Evolutionary conservation across 30 jellyfish, hydroid and myxozoan genomes (phyloP), one percentile per base, ranked within the genome.

Genomic region (Sanderia malayensis): DNA sequence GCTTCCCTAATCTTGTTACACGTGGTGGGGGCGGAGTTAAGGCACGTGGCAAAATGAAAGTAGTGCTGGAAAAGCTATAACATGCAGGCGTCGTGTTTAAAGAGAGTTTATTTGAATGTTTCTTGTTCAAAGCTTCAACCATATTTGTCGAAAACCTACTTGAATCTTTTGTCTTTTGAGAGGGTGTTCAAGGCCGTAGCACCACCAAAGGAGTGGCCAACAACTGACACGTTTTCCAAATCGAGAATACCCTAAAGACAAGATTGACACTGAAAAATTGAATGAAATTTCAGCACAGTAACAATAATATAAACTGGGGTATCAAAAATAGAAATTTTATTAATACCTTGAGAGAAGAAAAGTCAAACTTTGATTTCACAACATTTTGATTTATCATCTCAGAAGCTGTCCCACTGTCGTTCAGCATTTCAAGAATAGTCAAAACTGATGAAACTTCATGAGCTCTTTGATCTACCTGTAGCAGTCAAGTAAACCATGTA

Each of bases 191-290:
- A 15, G 0, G 84, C 60, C 0, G 97, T 88, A n/a, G 88, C 85
- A 3, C 95, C 97, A 31, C 97, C 97, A 74, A 88, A 88, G 17
- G 97, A 88, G 58, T 88, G 97, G 1, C 97, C 97, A 31, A 71
- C 82, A 18, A 88, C 46, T 15, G 85, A 49, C 26, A 81, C 86
- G 26, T 69, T 52, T 21, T 61, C 68, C 11, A 82, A 29, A 49
- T 88, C 88, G 0, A 88, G 71, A 1, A 83, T 32, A 26, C 95
- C 97, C 97, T 88, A 10, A 20, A 85, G 34, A 85, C 8, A n/a
- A 24, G n/a, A n/a, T n/a, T n/a, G n/a, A n/a, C n/a, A n/a, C n/a
- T n/a, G n/a, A n/a, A n/a, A n/a, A n/a, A n/a, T n/a, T n/a, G n/a
- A n/a, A n/a, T n/a, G n/a, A n/a, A n/a, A n/a, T n/a, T n/a, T n/a